Percentiles rank a stretch among this genome's conserved stretches.
Conservation (phyloP, 2,797 vertebrate genomes). For the Pangasius djambal region DNA sequence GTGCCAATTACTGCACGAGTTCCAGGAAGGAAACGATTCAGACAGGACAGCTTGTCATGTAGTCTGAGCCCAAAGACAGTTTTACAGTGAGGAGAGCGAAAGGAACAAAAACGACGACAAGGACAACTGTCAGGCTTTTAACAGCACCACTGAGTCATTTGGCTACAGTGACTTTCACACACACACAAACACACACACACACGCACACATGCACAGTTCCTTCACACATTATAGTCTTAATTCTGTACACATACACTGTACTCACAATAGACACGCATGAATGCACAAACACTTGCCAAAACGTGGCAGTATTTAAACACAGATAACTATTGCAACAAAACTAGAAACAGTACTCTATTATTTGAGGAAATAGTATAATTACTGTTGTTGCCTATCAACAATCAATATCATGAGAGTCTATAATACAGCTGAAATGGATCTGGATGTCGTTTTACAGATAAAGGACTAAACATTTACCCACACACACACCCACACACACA, state of each 20-base stretch:
- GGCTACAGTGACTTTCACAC: not conserved
- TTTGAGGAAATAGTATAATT: not conserved
- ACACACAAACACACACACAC: not conserved
- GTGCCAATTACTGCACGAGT: conserved; percentile 27
- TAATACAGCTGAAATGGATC: not conserved
- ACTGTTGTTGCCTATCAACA: not conserved
- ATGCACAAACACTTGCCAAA: not conserved
- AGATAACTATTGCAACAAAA: not conserved
- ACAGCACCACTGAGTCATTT: not conserved
- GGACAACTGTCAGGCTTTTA: conserved; percentile 28
- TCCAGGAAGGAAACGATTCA: conserved; percentile 10
- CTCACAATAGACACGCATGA: not conserved
- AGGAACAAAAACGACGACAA: conserved; percentile 3
- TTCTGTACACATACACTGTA: not conserved
- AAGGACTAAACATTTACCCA: not conserved
- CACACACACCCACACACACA: not conserved
- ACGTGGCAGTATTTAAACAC: not conserved
- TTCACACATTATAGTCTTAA: not conserved
- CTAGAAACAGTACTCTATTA: not conserved
- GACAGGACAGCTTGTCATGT: conserved; percentile 31
- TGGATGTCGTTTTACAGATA: not conserved
- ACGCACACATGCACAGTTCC: not conserved
- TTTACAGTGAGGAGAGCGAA: not conserved
- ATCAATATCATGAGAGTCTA: not conserved
- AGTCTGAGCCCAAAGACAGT: not conserved